Conservation (phyloP, 2,797 vertebrate species). For the Pseudomugil gertrudae region DNA sequence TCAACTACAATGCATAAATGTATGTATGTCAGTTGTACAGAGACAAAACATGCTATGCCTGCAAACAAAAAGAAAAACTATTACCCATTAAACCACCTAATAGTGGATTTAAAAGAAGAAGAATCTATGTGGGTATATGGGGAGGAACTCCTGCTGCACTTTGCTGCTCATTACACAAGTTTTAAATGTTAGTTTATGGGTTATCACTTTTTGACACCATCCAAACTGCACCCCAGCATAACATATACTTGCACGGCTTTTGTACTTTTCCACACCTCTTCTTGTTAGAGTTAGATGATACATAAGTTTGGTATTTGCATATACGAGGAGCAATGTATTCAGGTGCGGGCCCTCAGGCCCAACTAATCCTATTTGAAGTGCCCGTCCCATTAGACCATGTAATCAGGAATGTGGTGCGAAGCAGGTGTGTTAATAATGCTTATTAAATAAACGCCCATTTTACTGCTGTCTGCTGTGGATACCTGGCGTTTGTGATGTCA, state of each 20-base stretch:
- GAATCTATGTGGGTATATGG: not conserved
- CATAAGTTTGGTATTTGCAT: slow-evolving; percentile 41
- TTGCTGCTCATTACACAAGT: not conserved
- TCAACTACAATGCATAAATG: no score
- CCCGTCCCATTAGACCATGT: slow-evolving; percentile 76
- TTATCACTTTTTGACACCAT: not conserved
- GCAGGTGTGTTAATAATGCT: slow-evolving; percentile 80
- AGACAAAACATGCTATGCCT: not conserved
- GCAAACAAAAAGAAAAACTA: not conserved
- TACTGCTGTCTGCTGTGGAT: slow-evolving; percentile 82
- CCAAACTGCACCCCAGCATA: not conserved
- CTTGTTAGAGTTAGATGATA: slow-evolving; percentile 28
- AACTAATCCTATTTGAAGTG: slow-evolving; percentile 74
- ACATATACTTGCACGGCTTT: not conserved
- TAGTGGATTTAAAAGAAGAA: not conserved
- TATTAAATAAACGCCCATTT: slow-evolving; percentile 76
- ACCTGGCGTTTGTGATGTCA: slow-evolving; percentile 77
- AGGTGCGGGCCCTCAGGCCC: slow-evolving; percentile 88
- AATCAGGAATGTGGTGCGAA: slow-evolving; percentile 83
- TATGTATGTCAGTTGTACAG: no score
- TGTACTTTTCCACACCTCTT: slow-evolving; percentile 36
- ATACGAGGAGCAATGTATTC: slow-evolving; percentile 66
- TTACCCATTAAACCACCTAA: not conserved
- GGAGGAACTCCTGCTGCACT: not conserved
- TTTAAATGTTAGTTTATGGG: not conserved